These are phyloP conservation scores for Malacoraja senta DNA, from an alignment of 2,797 vertebrate genomes.

Conservation along the genomic window DNA sequence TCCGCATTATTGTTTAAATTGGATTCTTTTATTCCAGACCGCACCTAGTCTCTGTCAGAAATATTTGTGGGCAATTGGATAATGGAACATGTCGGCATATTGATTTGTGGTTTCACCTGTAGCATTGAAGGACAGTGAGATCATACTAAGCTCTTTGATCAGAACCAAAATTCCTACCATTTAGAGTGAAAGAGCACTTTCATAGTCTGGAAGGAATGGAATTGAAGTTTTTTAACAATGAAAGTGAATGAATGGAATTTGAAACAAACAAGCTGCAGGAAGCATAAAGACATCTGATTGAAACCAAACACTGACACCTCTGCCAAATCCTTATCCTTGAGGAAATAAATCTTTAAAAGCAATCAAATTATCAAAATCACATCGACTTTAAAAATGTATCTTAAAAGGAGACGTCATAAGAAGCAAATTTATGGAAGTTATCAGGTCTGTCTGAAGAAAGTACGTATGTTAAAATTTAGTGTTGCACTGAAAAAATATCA, in stretches of 20 bases:
- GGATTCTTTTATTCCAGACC: neutral
- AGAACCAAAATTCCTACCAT: neutral
- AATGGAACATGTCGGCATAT: neutral
- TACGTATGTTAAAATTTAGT: neutral
- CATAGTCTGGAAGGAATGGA: neutral
- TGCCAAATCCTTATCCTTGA: neutral
- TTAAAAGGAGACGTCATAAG: neutral
- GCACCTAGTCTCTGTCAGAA: neutral
- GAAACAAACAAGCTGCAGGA: neutral
- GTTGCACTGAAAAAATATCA: neutral
- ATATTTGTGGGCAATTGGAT: neutral
- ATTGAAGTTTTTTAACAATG: neutral
- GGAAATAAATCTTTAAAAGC: neutral
- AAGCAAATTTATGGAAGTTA: neutral
- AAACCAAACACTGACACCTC: neutral
- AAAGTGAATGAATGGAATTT: neutral
- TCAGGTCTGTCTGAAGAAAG: neutral
- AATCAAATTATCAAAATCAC: neutral
- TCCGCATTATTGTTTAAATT: neutral
- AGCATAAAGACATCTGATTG: neutral
- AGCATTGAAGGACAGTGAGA: neutral
- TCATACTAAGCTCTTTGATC: neutral
- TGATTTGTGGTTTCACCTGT: neutral
- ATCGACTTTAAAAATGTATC: neutral
- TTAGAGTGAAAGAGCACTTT: neutral